Evolutionary conservation across 2,113 vertebrate species (phyloP), one percentile per base, ranked within the genome.

Genomic region (Apaloderma vittatum): DNA sequence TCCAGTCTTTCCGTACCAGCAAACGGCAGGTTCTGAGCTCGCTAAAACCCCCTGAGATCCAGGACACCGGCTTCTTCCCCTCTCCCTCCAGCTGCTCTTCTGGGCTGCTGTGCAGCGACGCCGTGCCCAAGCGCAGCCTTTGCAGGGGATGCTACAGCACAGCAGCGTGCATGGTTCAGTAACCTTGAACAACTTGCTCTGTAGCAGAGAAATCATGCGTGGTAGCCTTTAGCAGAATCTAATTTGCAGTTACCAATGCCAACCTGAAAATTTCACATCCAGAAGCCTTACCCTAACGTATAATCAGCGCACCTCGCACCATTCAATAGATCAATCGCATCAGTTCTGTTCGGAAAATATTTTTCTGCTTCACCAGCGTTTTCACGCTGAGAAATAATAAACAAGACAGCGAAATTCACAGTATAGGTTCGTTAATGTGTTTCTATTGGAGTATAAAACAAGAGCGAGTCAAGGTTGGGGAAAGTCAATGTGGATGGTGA

Each of bases 1-100:
- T 74, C 55, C 19, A 9, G 29, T 18, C 45, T 86, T 63, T 30
- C n/a, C 1, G 0, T 55, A 54, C 8, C 26, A 68, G 67, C 30
- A 21, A 43, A 43, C 2, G 16, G 21, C 78, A 67, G 83, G 52
- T 57, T 30, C 68, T 66, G 46, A 57, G 40, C 37, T 71, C 5
- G 2, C 34, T n/a, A 36, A 91, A 80, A 32, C 29, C 72, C 48
- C 8, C 27, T 6, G 30, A 62, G 82, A 37, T 37, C 36, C 0
- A 0, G 0, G 8, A 7, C 23, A 34, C 29, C 4, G 0, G 19
- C 37, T 61, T 14, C 32, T 54, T 51, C 66, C 45, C 32, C 24
- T 32, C 58, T 85, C 29, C 26, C 32, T 85, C 15, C 79, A 76
- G 40, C 74, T 52, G 82, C 61, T 83, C 23, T 45, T 43, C 45